Base-by-base conservation (phyloP, 1,140 invertebrate genomes). In the Cydia fagiglandana region DNA sequence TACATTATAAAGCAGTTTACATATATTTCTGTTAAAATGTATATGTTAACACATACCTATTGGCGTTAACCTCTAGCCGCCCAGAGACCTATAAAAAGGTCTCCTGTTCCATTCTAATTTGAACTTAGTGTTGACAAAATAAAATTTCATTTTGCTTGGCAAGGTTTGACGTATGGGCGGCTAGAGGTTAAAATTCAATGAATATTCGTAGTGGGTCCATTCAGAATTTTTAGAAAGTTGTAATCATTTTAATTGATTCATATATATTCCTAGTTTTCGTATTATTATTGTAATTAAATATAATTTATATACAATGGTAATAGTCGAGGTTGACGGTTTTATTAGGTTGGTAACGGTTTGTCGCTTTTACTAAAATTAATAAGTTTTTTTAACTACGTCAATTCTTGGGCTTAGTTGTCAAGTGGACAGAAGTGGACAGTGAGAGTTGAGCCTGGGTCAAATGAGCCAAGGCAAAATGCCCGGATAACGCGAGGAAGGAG, bases 201-300 rank as follows among this genome's bases (percentile, higher is more conserved):
- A 34, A 38, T 70, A 70, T 70, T 34, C 66, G n/a, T 17, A 41
- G 24, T 64, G 61, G 61, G 64, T 61, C 61, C 24, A 34, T 10
- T 34, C 10, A 0, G n/a, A n/a, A 70, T 5, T 70, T 68, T 70
- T 70, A 70, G 66, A 70, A 70, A 70, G 66, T 70, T 70, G 66
- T 70, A n/a, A 41, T 38, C 13, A 30, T 68, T 34, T 41, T 70
- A 70, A 70, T 70, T 38, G 34, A 70, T 70, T 38, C 17, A 15
- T 70, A 7, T 61, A 68, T 68, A 38, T 70, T 70, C 66, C 66
- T 68, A 70, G 15, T 70, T 70, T 70, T 24, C 24, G 38, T 41
- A 13, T 68, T 38, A 38, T 68, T 68, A 70, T 70, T 38, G 17
- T 70, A 70, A 70, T 70, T 45, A 70, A n/a, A 53, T 53, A 17